Conservation (phyloP, 2,888 invertebrate species). For the Mimumesa dahlbomi region DNA sequence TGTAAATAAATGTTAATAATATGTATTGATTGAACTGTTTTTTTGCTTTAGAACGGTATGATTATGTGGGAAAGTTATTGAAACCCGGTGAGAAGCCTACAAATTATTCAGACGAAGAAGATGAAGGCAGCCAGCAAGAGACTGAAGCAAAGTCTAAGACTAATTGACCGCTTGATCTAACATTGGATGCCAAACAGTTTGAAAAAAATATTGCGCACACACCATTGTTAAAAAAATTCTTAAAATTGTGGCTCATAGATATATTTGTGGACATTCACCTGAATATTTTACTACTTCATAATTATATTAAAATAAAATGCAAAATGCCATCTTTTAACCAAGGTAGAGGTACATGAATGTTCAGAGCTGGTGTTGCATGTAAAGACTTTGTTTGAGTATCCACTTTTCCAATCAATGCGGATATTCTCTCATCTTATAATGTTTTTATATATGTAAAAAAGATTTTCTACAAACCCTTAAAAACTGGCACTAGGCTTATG, state of each 20-base stretch:
- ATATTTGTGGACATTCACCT: slow-evolving; percentile 63
- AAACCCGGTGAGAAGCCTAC: slow-evolving; percentile 95
- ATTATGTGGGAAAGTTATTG: slow-evolving; percentile 92
- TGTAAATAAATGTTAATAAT: not conserved
- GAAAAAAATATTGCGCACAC: slow-evolving; percentile 67
- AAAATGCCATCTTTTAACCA: slow-evolving; percentile 66
- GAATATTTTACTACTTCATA: slow-evolving; percentile 64
- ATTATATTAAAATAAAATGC: slow-evolving; percentile 58
- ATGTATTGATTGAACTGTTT: not conserved
- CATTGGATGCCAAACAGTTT: slow-evolving; percentile 57
- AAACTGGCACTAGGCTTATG: slow-evolving; percentile 45
- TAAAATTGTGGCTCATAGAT: slow-evolving; percentile 62
- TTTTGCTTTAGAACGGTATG: slow-evolving; percentile 92
- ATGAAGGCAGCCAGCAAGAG: slow-evolving; percentile 81
- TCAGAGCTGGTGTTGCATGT: slow-evolving; percentile 62
- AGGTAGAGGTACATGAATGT: slow-evolving; percentile 64
- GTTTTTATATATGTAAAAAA: slow-evolving; percentile 66
- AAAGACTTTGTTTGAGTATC: slow-evolving; percentile 69
- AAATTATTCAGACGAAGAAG: slow-evolving; percentile 95
- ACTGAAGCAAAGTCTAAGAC: slow-evolving; percentile 79
- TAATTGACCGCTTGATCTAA: slow-evolving; percentile 73
- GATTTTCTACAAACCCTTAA: slow-evolving; percentile 55
- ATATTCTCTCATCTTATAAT: slow-evolving; percentile 54
- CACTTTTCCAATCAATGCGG: slow-evolving; percentile 34
- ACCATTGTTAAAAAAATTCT: slow-evolving; percentile 67